A percentile compares a stretch with the other conserved stretches of the same genome.
Conservation (phyloP, 2,113 vertebrate species). For the Macrotis lagotis region DNA sequence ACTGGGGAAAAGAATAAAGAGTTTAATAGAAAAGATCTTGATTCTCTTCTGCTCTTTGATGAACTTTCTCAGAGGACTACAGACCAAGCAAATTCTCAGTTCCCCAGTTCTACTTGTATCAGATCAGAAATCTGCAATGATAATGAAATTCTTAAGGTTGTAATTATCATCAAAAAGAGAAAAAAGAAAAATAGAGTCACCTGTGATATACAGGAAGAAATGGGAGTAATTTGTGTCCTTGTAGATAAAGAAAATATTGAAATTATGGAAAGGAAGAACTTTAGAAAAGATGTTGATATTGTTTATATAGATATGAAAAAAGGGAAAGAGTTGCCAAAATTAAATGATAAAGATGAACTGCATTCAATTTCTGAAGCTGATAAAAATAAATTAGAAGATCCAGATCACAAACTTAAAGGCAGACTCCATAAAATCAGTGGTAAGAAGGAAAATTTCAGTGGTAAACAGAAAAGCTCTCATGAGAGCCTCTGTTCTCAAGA, state of each 20-base stretch:
- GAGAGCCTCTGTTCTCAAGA: rapidly evolving
- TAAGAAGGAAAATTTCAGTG: rapidly evolving
- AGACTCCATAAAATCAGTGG: not conserved
- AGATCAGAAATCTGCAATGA: not conserved
- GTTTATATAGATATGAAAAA: not conserved
- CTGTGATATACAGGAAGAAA: not conserved
- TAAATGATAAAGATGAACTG: rapidly evolving
- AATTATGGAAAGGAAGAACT: not conserved
- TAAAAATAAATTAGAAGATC: rapidly evolving
- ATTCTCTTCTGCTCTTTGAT: not conserved
- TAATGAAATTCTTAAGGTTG: not conserved
- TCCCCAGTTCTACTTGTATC: not conserved
- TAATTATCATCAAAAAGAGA: slow-evolving; percentile 1
- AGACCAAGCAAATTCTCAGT: not conserved
- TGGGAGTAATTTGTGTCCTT: rapidly evolving
- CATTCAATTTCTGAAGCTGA: rapidly evolving
- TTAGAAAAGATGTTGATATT: rapidly evolving
- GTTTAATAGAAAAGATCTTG: rapidly evolving
- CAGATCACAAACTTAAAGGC: not conserved
- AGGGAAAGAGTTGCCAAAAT: not conserved
- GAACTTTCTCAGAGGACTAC: rapidly evolving
- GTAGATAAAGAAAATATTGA: not conserved
- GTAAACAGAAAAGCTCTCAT: rapidly evolving
- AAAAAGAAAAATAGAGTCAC: not conserved
- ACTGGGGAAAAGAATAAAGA: rapidly evolving